phyloP scores from a whole-genome alignment of 2,888 invertebrate species.

The Lacanobia oleracea region DNA sequence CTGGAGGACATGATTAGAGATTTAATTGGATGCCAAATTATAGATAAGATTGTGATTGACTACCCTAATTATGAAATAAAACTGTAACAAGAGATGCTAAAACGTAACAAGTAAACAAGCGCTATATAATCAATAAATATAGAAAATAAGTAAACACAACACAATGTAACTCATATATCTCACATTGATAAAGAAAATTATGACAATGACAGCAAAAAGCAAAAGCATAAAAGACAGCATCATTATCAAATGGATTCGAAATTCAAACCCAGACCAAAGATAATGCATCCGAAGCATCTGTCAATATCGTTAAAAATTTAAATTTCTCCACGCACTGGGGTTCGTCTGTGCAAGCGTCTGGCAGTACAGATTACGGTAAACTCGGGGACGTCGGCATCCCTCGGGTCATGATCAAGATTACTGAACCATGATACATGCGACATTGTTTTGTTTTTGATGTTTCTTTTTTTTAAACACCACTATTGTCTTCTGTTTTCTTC shows the following conservation, averaged over 20 bases:
- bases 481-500: background rate
- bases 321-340: conserved; percentile 45
- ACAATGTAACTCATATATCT: background rate
- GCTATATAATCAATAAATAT: background rate
- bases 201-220: background rate
- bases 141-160: background rate
- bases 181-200: background rate
- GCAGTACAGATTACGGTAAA: conserved; percentile 56
- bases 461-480: background rate
- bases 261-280: conserved; percentile 15
- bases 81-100: background rate
- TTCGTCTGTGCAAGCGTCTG: conserved; percentile 60
- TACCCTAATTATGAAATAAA: background rate
- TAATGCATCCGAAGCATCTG: conserved; percentile 20
- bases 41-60: background rate
- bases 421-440: conserved; percentile 29
- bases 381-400: conserved; percentile 45
- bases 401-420: conserved; percentile 60
- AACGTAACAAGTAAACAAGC: background rate
- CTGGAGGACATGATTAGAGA: background rate
- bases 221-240: background rate
- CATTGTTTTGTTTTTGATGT: conserved; percentile 27
- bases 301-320: conserved; percentile 42
- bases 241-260: conserved; percentile 1
- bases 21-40: background rate